Percentiles rank a stretch among this genome's conserved stretches.
These are phyloP conservation scores for Agrotis exclamationis DNA, from an alignment of 2,888 invertebrate genomes.

Conservation along the genomic window DNA sequence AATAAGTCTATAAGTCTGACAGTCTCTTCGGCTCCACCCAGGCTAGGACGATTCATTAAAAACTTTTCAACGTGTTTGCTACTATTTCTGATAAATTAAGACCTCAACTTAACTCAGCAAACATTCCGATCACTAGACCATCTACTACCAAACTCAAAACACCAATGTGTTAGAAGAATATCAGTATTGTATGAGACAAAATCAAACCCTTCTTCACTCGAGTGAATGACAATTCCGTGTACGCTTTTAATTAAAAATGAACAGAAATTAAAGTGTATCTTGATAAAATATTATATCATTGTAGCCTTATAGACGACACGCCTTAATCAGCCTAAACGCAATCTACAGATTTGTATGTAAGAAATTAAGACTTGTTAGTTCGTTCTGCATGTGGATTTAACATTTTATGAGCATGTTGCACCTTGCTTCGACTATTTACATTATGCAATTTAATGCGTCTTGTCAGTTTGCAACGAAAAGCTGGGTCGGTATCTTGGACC, in stretches of 20 bases:
- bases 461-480: constrained; percentile 27
- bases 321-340: constrained; percentile 13
- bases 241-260: no score
- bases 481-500: constrained; percentile 20
- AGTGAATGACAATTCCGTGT: neutral
- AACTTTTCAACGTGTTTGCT: no score
- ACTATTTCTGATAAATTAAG: no score
- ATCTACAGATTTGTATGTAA: constrained; percentile 44
- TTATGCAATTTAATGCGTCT: constrained; percentile 38
- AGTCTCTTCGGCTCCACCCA: no score
- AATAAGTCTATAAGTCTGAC: no score
- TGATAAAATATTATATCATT: no score
- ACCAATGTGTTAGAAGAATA: no score
- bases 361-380: constrained; percentile 34
- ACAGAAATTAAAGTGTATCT: neutral
- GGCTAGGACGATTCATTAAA: no score
- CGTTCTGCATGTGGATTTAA: constrained; percentile 31
- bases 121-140: no score
- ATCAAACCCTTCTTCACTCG: neutral
- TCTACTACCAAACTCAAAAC: no score
- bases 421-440: constrained; percentile 31
- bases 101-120: no score
- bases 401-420: constrained; percentile 31
- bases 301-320: neutral
- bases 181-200: neutral